A percentile compares a stretch with the other conserved stretches of the same genome.
These are phyloP conservation scores for Aptenodytes patagonicus DNA, from an alignment of 2,113 vertebrate genomes.

Conservation along the genomic window DNA sequence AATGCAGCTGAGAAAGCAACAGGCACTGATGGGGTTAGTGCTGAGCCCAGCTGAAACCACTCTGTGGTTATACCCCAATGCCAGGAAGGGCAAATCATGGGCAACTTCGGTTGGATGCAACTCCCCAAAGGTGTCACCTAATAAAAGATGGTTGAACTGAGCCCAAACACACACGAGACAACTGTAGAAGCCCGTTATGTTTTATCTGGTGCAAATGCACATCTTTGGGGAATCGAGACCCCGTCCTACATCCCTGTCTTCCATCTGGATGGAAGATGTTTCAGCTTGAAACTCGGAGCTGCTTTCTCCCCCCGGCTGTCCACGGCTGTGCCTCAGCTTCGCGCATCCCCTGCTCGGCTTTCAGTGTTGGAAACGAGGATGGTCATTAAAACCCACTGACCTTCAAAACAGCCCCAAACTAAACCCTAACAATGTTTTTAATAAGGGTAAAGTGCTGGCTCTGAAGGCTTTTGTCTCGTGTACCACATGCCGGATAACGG, in stretches of 20 bases:
- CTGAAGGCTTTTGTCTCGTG: background rate
- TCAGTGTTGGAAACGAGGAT: accelerated
- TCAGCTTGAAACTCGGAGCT: background rate
- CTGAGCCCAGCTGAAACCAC: background rate
- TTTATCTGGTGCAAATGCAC: background rate
- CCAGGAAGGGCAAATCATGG: background rate
- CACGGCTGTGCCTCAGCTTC: background rate
- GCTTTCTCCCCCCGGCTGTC: background rate
- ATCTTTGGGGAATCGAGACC: background rate
- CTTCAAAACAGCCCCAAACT: background rate
- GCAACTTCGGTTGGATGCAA: accelerated
- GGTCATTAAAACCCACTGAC: background rate
- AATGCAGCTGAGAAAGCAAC: background rate
- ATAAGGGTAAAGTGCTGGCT: background rate
- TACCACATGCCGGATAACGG: background rate
- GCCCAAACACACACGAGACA: background rate
- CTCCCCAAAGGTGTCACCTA: background rate
- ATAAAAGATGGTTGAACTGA: background rate
- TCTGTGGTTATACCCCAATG: accelerated
- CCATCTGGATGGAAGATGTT: background rate
- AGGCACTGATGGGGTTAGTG: background rate
- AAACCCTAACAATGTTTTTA: background rate
- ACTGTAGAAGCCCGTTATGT: background rate
- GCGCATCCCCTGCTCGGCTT: background rate
- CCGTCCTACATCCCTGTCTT: background rate